Evolutionary conservation across 2,888 invertebrate species (phyloP), one percentile per base, ranked within the genome.

Genomic region (Epicampocera succincta): DNA sequence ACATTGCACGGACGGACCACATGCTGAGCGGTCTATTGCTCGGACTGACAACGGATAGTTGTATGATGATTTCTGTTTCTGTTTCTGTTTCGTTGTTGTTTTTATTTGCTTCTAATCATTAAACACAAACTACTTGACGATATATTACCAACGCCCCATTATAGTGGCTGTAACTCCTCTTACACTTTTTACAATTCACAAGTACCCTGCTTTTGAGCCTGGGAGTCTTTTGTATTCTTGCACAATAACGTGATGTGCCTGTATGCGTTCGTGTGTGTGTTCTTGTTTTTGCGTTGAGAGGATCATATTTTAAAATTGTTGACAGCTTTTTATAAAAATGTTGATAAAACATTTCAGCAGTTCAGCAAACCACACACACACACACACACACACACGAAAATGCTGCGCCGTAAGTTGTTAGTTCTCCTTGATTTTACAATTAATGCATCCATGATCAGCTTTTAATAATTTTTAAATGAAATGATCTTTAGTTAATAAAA

Each of bases 251-350:
- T 65, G 63, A 33, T 71, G 65, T 77, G 48, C 12, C 3, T 13
- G 40, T 60, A 11, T 42, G 40, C 21, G 9, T n/a, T 42, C 29
- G 12, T 42, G 60, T 19, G 5, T 15, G 1, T 38, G n/a, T n/a
- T n/a, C n/a, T n/a, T n/a, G n/a, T 17, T 25, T 38, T n/a, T 44
- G 52, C 56, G 71, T 79, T 86, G 84, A 87, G 87, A 87, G 85
- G 86, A 86, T 87, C 87, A 87, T 88, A 88, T 88, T 86, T 89
- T 88, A 88, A 88, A 88, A 86, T 83, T 86, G 89, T 86, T 89
- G 90, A 90, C 90, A 90, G 90, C 90, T 87, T 87, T 85, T 85
- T 83, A 73, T 79, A 52, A 83, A 77, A 79, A 71, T 84, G 66
- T 84, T 84, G 50, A 79, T 80, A 84, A 83, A 85, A 83, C 79